These are phyloP conservation scores for Ectemnius cavifrons DNA, from an alignment of 2,888 invertebrate species.

Conservation along the genomic window DNA sequence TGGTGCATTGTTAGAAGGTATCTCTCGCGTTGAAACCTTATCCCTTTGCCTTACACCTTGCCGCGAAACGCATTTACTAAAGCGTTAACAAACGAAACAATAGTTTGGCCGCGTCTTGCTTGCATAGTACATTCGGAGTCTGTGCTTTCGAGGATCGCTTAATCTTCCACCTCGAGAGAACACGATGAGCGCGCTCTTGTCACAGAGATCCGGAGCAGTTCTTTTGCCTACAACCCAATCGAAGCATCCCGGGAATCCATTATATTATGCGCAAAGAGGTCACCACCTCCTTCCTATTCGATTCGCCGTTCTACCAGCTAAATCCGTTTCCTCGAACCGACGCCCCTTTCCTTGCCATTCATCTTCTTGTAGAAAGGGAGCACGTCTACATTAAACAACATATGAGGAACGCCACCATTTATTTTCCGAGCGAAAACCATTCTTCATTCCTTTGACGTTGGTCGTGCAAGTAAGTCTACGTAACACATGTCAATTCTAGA, in stretches of 20 bases:
- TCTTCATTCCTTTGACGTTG: no score
- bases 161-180: constrained; percentile 1
- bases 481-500: no score
- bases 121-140: constrained; percentile 4
- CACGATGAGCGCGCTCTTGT: no score
- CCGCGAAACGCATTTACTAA: not conserved
- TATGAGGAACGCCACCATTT: no score
- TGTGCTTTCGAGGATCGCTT: not conserved
- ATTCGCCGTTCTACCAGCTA: no score
- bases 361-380: no score
- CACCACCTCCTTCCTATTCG: no score
- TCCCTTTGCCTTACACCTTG: constrained; percentile 21
- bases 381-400: no score
- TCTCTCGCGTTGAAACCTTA: constrained; percentile 27
- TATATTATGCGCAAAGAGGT: not conserved
- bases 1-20: constrained; percentile 19
- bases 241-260: not conserved
- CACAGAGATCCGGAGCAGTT: not conserved
- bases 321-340: no score
- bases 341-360: no score
- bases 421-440: no score
- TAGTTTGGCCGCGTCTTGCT: not conserved
- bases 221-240: not conserved
- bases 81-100: constrained; percentile 14
- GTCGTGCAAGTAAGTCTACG: no score